Conservation (phyloP, 2,113 vertebrate genomes). For the Carassius carassius region DNA sequence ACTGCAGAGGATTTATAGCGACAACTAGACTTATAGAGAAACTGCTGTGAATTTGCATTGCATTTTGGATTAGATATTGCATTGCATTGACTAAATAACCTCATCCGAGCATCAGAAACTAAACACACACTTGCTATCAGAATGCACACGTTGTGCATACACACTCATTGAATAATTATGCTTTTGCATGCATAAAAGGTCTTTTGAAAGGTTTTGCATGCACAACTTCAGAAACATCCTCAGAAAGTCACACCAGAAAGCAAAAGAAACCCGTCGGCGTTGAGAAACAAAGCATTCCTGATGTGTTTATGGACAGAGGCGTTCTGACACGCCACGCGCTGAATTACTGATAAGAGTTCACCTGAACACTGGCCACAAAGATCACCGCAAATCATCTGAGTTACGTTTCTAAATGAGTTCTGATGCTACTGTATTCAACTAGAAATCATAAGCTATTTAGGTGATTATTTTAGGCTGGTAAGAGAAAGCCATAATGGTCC, state of each 20-base stretch:
- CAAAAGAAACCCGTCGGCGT: neutral
- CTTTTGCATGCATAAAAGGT: neutral
- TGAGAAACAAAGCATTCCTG: neutral
- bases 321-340: neutral
- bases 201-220: neutral
- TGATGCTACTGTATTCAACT: neutral
- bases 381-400: neutral
- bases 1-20: neutral
- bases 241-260: neutral
- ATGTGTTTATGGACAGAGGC: too few relatives aligned
- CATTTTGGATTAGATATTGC: neutral
- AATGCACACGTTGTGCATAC: neutral
- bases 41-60: neutral
- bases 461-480: neutral
- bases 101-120: neutral
- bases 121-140: neutral
- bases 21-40: too few relatives aligned
- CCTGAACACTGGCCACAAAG: neutral
- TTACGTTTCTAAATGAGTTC: neutral
- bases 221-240: neutral
- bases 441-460: neutral
- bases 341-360: neutral
- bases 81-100: neutral
- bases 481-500: neutral
- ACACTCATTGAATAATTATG: neutral